A percentile compares a stretch with the other conserved stretches of the same genome.
Evolutionary conservation across 2,797 vertebrate species (phyloP).

Genomic region (Amblyraja radiata): DNA sequence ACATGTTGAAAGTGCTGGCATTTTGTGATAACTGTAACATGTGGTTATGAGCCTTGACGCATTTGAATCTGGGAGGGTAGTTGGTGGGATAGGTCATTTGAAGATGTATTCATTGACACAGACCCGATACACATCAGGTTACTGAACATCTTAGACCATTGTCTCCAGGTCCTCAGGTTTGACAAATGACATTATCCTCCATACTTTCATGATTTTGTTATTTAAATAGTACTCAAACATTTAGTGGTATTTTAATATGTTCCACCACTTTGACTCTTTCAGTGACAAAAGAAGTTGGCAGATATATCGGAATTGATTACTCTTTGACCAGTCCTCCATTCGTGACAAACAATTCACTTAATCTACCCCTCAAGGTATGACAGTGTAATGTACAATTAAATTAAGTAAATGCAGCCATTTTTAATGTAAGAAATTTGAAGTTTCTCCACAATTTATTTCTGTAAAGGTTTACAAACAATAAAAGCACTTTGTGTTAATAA

Average conservation of each 20-base stretch:
- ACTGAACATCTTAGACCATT: too few relatives aligned
- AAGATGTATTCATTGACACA: too few relatives aligned
- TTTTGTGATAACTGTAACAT: too few relatives aligned
- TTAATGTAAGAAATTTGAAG: not conserved
- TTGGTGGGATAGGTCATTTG: too few relatives aligned
- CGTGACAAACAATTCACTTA: conserved; percentile 43
- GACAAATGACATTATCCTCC: too few relatives aligned
- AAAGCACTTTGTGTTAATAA: not conserved
- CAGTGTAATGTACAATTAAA: not conserved
- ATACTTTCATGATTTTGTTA: not conserved
- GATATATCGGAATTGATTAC: conserved; percentile 49
- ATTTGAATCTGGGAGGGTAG: too few relatives aligned
- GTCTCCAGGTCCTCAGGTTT: too few relatives aligned
- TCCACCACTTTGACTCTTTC: conserved; percentile 29
- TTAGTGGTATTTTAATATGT: not conserved
- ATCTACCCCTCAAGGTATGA: conserved; percentile 55
- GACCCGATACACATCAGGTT: too few relatives aligned
- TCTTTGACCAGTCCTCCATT: conserved; percentile 50
- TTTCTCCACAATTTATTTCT: not conserved
- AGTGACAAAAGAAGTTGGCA: conserved; percentile 54
- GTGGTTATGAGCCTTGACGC: too few relatives aligned
- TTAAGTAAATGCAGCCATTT: not conserved
- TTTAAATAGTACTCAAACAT: not conserved
- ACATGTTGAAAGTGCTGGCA: too few relatives aligned
- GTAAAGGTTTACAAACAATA: not conserved